Base-by-base conservation (phyloP, 2,797 vertebrate species). In the Sebastes steindachneri region DNA sequence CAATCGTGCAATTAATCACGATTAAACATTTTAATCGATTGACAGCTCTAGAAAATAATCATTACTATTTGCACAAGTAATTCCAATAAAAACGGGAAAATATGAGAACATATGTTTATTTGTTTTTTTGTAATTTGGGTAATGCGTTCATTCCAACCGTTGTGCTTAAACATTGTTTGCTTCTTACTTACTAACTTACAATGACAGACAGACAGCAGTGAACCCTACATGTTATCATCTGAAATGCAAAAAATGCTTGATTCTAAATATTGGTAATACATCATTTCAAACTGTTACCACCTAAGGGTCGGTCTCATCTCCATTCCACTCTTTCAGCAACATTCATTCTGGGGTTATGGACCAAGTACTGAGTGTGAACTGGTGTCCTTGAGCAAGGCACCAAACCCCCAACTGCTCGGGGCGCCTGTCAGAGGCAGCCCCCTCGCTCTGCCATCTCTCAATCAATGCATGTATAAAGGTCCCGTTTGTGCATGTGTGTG, bases 261-360 rank as follows among this genome's bases (percentile, higher is more conserved):
- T 35, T 41, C 48, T 28, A 14, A 70, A 76, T 31, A 55, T 29
- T 12, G 41, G 17, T 37, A 48, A 33, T 9, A n/a, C 19, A n/a
- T 53, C 4, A 53, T 53, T 53, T 53, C 19, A 53, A n/a, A 53
- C 48, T 9, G 17, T 53, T 53, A n/a, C 15, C 19, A 53, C 48
- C 9, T 4, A 19, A 9, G 19, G 48, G 5, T 45, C 41, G 29
- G 21, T 65, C 28, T 82, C 25, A 51, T 64, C 28, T 64, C 5
- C 7, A 37, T 59, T 78, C 53, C 15, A 65, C 5, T 45, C 28
- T 68, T 66, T 71, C 58, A 84, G 60, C 74, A 79, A 73, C 77
- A 82, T 82, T 87, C 48, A 68, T 45, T 11, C 68, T 51, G 25
- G 7, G 19, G 73, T 41, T 41, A 41, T 15, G 37, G 37, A 41